phyloP scores from a whole-genome alignment of 1,140 invertebrate genomes.

The Drosophila murphyi region DNA sequence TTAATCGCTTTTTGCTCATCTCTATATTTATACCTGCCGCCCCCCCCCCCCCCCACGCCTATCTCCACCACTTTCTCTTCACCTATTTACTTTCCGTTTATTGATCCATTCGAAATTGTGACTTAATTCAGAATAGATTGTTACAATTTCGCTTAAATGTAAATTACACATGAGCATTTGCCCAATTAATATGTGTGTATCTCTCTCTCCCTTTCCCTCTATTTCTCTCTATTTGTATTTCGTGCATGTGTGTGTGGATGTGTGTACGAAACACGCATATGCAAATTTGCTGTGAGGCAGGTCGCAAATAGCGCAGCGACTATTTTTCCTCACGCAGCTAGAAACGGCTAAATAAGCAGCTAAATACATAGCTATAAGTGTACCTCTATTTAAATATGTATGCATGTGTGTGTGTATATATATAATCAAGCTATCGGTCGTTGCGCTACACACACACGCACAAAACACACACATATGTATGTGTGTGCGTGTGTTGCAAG shows the following conservation, averaged over 20 bases:
- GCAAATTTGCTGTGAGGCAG: conserved; percentile 75
- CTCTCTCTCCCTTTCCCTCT: neutral
- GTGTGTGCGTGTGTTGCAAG: conserved; percentile 7
- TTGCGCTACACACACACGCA: conserved; percentile 33
- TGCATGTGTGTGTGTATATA: neutral
- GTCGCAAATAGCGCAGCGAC: conserved; percentile 64
- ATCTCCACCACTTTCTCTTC: conserved; percentile 1
- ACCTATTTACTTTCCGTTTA: conserved; percentile 15
- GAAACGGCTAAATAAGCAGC: conserved; percentile 23
- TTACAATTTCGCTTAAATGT: conserved; percentile 64
- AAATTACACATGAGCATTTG: conserved; percentile 64
- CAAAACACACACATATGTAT: neutral
- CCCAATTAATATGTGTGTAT: conserved; percentile 24
- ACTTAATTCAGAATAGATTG: conserved; percentile 58
- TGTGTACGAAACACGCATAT: conserved; percentile 50
- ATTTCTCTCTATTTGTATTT: conserved; percentile 25
- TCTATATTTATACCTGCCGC: too few relatives aligned
- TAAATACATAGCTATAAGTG: conserved; percentile 18
- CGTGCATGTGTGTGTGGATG: conserved; percentile 22
- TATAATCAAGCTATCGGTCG: conserved; percentile 37
- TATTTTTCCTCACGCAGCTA: conserved; percentile 33
- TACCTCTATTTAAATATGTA: conserved; percentile 4
- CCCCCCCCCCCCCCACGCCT: conserved; percentile 3
- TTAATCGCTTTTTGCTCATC: neutral
- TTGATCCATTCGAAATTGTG: conserved; percentile 23